phyloP scores from a whole-genome alignment of 1,140 invertebrate genomes.

The Solen grandis region DNA sequence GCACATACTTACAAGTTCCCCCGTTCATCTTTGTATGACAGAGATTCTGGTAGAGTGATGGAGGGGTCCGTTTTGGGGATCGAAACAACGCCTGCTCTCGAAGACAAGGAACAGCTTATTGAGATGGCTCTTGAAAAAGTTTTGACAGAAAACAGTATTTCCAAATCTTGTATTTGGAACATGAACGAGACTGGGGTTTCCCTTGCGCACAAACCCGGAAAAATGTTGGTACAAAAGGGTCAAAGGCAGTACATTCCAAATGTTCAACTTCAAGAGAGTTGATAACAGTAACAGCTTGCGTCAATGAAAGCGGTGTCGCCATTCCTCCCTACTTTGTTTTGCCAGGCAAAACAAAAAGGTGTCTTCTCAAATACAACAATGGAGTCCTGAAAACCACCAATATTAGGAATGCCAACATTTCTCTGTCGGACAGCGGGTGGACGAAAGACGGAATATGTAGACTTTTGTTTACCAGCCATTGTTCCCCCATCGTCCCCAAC shows the following conservation, averaged over 20 bases:
- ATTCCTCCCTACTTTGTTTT: background rate
- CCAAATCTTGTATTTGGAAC: conserved; percentile 9
- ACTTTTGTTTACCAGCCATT: background rate
- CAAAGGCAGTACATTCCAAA: conserved; percentile 10
- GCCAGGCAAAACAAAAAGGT: conserved; percentile 10
- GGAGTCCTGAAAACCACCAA: background rate
- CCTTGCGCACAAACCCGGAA: conserved; percentile 4
- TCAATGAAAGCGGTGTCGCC: background rate
- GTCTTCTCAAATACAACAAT: background rate
- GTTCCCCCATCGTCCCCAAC: background rate
- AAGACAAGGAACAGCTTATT: conserved; percentile 1
- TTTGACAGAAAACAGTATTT: background rate
- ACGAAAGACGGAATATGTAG: background rate
- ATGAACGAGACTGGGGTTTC: conserved; percentile 39
- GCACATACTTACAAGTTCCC: background rate
- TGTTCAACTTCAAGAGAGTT: background rate
- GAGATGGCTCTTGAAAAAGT: conserved; percentile 3
- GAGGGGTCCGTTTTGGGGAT: background rate
- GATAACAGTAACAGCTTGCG: conserved; percentile 1
- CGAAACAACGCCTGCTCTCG: background rate
- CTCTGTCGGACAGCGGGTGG: background rate
- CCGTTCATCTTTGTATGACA: background rate
- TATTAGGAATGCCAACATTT: conserved; percentile 1
- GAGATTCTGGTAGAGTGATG: background rate
- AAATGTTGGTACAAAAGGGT: conserved; percentile 29